Percentiles rank a stretch among this genome's conserved stretches.
Conservation (phyloP, 2,113 vertebrate species). For the Lamprologus speciosus region DNA sequence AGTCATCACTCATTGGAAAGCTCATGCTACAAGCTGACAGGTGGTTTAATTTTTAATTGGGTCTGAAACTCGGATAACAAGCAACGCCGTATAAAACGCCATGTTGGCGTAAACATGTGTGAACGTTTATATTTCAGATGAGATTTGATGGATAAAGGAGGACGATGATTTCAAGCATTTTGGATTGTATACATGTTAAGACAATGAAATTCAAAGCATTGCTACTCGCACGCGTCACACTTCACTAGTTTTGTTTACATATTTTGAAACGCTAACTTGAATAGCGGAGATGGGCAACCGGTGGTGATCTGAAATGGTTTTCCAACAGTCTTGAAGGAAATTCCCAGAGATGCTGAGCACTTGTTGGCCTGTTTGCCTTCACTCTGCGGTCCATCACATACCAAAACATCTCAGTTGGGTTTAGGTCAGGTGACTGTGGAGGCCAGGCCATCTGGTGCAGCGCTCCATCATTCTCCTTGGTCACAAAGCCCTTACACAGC, state of each 20-base stretch:
- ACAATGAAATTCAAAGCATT: not conserved
- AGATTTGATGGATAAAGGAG: not conserved
- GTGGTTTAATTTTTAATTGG: not conserved
- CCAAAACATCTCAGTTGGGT: too few species aligned
- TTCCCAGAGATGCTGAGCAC: not conserved
- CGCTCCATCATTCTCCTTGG: too few species aligned
- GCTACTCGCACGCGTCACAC: not conserved
- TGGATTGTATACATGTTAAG: not conserved
- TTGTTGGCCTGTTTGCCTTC: not conserved
- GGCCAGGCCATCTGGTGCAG: too few species aligned
- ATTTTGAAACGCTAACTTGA: not conserved
- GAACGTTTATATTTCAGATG: not conserved
- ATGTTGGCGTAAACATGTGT: not conserved
- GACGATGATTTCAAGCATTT: not conserved
- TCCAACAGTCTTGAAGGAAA: not conserved
- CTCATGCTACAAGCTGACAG: not conserved
- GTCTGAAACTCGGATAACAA: fast-evolving
- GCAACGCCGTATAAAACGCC: not conserved
- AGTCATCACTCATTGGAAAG: not conserved
- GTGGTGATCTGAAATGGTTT: not conserved
- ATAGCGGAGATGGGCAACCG: fast-evolving
- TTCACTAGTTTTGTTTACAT: not conserved
- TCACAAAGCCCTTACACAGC: too few species aligned
- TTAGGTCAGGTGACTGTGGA: too few species aligned
- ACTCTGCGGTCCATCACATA: too few species aligned